Conservation (phyloP, 2,888 invertebrate genomes). For the Heliconius cydno region DNA sequence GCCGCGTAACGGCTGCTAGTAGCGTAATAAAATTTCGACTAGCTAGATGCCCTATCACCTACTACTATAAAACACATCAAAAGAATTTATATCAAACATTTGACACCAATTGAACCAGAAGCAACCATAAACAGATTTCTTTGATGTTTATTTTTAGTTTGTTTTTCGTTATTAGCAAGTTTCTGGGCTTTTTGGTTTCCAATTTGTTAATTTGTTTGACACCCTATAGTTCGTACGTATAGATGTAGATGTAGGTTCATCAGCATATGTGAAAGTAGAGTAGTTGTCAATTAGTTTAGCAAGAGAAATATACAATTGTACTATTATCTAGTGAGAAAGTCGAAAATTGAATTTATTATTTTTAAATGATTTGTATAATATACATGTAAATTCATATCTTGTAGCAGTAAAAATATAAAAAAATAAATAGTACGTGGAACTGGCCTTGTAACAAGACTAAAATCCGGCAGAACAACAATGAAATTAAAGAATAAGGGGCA, state of each 20-base stretch:
- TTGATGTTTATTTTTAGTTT: conserved; percentile 68
- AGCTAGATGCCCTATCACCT: conserved; percentile 39
- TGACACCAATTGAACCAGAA: conserved; percentile 73
- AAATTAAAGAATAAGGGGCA: conserved; percentile 47
- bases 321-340: neutral
- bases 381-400: neutral
- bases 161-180: conserved; percentile 39
- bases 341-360: neutral
- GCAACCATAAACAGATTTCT: conserved; percentile 57
- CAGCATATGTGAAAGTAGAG: conserved; percentile 13
- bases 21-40: conserved; percentile 35
- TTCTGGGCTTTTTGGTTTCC: conserved; percentile 20
- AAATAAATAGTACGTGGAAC: conserved; percentile 14
- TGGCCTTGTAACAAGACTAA: conserved; percentile 32
- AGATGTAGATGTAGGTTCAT: neutral
- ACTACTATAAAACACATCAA: conserved; percentile 69
- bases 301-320: conserved; percentile 1
- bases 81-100: conserved; percentile 68
- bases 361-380: neutral
- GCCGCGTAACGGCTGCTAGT: too few relatives aligned
- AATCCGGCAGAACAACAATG: conserved; percentile 42
- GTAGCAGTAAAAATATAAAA: neutral
- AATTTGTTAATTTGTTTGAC: conserved; percentile 25
- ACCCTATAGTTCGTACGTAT: conserved; percentile 10
- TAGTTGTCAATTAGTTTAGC: conserved; percentile 16